Conservation (phyloP, 1,140 invertebrate species). For the Brachionus asplanchnoidis region DNA sequence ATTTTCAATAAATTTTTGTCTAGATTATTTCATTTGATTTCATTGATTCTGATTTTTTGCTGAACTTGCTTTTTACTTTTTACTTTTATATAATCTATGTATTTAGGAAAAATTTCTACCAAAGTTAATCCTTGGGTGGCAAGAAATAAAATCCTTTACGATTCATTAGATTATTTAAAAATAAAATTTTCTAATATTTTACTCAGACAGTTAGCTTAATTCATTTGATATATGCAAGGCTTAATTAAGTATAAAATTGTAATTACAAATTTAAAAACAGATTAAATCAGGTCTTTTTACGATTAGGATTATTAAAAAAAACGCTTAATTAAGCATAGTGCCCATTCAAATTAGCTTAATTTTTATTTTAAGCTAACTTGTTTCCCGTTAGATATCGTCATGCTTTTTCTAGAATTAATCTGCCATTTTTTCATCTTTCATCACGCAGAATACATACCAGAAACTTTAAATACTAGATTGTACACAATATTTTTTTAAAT, state of each 20-base stretch:
- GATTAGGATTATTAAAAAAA: slow-evolving; percentile 12
- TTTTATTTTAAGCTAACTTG: background rate
- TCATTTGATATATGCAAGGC: background rate
- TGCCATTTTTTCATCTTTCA: background rate
- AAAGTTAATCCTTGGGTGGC: background rate
- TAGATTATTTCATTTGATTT: background rate
- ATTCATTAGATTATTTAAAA: background rate
- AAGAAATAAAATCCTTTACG: slow-evolving; percentile 6
- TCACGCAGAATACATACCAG: background rate
- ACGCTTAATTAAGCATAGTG: background rate
- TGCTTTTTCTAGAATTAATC: background rate
- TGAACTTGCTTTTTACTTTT: background rate
- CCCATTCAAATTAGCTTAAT: background rate
- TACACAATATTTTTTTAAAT: background rate
- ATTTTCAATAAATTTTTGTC: background rate
- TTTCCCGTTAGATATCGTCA: background rate
- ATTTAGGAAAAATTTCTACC: background rate
- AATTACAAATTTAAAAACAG: background rate
- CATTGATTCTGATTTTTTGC: background rate
- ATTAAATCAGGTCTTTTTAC: slow-evolving; percentile 21
- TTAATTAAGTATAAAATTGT: slow-evolving; percentile 16
- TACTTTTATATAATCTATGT: background rate
- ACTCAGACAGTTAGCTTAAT: slow-evolving; percentile 17
- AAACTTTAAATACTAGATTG: background rate
- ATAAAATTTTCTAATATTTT: background rate